Evolutionary conservation across 2,888 invertebrate genomes (phyloP), one percentile per base, ranked within the genome.

Genomic region (Cataglyphis rosenhaueri): DNA sequence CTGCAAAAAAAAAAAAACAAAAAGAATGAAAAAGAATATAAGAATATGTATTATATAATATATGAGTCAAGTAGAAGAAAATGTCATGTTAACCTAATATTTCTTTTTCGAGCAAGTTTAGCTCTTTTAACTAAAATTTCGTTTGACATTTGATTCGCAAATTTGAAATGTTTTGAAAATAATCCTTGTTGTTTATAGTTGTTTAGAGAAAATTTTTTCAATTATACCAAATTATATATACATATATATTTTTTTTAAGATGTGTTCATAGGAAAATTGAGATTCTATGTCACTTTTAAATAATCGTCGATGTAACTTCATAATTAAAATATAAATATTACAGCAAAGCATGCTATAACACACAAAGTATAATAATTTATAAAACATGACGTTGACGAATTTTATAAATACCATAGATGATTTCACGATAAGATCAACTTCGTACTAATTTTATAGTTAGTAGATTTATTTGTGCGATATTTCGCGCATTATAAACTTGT

Each of bases 381-480:
- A 55, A 55, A 21, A 21, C 3, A 21, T 10, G 21, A 55, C 21
- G 0, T n/a, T 21, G 2, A 15, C 5, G 3, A 44, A 15, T 29
- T 73, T 5, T 29, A 59, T 8, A 41, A 73, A 44, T 38, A 41
- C 29, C 10, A 5, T 61, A 12, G 6, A 59, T 41, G 18, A 41
- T 29, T 41, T 59, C 29, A 59, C 29, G 41, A 73, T 0, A 32
- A 32, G 5, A 18, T 57, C 18, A 38, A 71, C 12, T 29, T 61
- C 32, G n/a, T 15, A 74, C 61, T 8, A 44, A 15, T 6, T 73
- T 41, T 59, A 71, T 71, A 59, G 18, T 6, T 21, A 57, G 25
- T 2, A 8, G 3, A 29, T 48, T 21, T 59, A 12, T 6, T 64
- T n/a, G 21, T 21, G 35, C 18, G 32, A 15, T 21, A 21, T 29